Percentiles rank a stretch among this genome's conserved stretches.
These are phyloP conservation scores for Conistra vaccinii DNA, from an alignment of 2,888 invertebrate genomes.

Conservation along the genomic window DNA sequence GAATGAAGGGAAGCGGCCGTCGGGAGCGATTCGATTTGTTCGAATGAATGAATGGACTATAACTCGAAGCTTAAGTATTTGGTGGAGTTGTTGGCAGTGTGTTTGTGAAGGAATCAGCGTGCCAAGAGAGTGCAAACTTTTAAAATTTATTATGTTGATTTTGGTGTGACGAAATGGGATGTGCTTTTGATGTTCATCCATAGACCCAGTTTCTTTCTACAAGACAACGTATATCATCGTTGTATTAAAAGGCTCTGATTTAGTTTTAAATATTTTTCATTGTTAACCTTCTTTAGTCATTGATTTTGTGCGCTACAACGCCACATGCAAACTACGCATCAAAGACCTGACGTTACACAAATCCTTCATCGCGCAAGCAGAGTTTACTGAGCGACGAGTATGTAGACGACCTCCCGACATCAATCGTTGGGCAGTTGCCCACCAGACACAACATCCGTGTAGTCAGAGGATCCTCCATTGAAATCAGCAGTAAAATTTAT, in stretches of 20 bases:
- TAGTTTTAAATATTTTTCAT: neutral
- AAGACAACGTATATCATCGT: neutral
- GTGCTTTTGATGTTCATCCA: neutral
- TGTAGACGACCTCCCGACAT: too few species aligned
- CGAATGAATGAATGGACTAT: slow-evolving; percentile 85
- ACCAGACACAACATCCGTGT: too few species aligned
- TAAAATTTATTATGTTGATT: neutral
- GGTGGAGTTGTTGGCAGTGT: slow-evolving; percentile 55
- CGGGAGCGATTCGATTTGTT: slow-evolving; percentile 80
- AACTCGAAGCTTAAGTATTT: slow-evolving; percentile 71
- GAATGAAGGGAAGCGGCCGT: slow-evolving; percentile 79
- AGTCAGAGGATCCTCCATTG: too few species aligned
- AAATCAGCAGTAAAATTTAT: too few species aligned
- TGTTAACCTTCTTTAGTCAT: neutral
- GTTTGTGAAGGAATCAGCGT: slow-evolving; percentile 51
- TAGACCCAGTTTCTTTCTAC: too few species aligned
- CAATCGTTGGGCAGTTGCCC: too few species aligned
- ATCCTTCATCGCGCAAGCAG: too few species aligned
- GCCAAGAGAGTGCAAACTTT: slow-evolving; percentile 4
- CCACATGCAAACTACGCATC: too few species aligned
- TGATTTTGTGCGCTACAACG: neutral
- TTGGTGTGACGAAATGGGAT: neutral
- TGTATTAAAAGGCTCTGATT: neutral
- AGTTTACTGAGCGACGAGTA: too few species aligned
- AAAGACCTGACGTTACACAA: too few species aligned